A percentile compares a stretch with the other conserved stretches of the same genome.
phyloP scores from a whole-genome alignment of 2,113 vertebrate genomes.

The Silurus meridionalis region DNA sequence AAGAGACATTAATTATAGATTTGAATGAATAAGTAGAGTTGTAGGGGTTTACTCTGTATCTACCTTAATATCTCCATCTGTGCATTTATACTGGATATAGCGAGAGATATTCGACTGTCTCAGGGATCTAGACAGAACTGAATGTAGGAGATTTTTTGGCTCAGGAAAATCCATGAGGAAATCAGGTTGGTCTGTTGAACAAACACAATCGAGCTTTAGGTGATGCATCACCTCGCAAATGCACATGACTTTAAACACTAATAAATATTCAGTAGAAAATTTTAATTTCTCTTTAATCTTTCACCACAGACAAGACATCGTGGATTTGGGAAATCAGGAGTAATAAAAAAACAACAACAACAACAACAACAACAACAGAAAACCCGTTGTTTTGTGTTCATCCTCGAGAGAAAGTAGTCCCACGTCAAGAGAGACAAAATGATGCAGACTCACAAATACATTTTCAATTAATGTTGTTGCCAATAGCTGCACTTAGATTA shows the following conservation, averaged over 20 bases:
- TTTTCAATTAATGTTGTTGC: no score
- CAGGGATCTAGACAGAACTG: conserved; percentile 79
- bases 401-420: no score
- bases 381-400: no score
- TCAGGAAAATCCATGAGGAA: conserved; percentile 88
- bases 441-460: no score
- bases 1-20: neutral
- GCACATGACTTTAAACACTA: neutral
- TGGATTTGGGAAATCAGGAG: no score
- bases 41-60: neutral
- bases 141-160: conserved; percentile 85
- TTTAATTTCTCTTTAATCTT: no score
- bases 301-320: no score
- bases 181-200: conserved; percentile 63
- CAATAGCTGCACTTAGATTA: neutral
- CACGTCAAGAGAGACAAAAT: no score
- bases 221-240: neutral
- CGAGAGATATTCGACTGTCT: conserved; percentile 80
- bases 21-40: neutral
- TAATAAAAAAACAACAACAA: no score
- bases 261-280: neutral
- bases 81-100: conserved; percentile 84
- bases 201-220: conserved; percentile 13
- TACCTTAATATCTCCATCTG: conserved; percentile 84
- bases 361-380: no score